phyloP scores from a whole-genome alignment of 2,113 vertebrate genomes.

The Noctilio leporinus region DNA sequence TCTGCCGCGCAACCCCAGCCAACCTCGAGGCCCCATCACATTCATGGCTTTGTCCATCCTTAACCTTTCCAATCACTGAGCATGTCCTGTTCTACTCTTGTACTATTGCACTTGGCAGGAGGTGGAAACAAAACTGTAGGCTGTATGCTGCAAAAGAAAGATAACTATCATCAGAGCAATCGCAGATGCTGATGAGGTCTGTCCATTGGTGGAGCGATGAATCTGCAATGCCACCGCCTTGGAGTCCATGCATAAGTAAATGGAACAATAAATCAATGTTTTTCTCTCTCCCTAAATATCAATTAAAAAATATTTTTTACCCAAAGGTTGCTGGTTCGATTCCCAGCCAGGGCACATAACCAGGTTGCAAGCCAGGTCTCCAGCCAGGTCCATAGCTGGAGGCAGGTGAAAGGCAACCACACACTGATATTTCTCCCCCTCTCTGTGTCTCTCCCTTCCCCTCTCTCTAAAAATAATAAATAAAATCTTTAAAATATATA shows the following conservation, averaged over 20 bases:
- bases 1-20: no score
- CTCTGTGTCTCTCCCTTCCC: no score
- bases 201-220: not conserved
- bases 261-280: no score
- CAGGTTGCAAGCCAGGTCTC: no score
- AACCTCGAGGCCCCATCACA: not conserved
- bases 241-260: not conserved
- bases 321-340: no score
- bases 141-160: not conserved
- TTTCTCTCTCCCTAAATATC: not conserved
- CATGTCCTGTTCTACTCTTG: not conserved
- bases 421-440: no score
- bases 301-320: not conserved
- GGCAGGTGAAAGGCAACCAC: no score
- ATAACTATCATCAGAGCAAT: not conserved
- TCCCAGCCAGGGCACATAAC: no score
- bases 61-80: not conserved
- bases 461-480: no score
- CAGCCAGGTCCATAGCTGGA: no score
- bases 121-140: not conserved
- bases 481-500: no score
- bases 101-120: not conserved
- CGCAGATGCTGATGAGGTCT: not conserved
- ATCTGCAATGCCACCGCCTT: not conserved
- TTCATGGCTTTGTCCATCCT: not conserved